Evolutionary conservation across 2,888 invertebrate genomes (phyloP).

Genomic region (Dasysyrphus albostriatus): DNA sequence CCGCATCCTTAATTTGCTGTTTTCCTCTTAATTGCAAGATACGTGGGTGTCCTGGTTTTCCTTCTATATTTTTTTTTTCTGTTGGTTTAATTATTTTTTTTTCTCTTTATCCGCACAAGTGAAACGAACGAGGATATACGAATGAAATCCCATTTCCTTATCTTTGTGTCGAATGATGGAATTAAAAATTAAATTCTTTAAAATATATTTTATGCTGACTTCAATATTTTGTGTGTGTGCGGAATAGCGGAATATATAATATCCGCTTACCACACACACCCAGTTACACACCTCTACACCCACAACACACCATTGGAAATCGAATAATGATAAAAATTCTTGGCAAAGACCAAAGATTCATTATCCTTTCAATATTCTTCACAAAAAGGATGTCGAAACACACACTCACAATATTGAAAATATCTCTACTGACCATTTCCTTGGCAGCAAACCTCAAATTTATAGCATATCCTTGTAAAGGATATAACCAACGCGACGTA

Average conservation of each 20-base stretch:
- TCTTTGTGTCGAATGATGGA: constrained; percentile 26
- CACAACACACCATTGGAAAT: background rate
- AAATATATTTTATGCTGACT: constrained; percentile 60
- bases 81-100: constrained; percentile 29
- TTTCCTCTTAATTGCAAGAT: constrained; percentile 73
- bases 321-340: constrained; percentile 52
- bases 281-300: background rate
- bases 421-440: constrained; percentile 59
- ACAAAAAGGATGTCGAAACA: constrained; percentile 7
- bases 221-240: constrained; percentile 42
- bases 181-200: constrained; percentile 54
- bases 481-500: constrained; percentile 22
- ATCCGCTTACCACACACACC: too few species aligned
- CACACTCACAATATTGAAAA: constrained; percentile 41
- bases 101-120: constrained; percentile 5
- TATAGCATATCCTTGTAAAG: constrained; percentile 20
- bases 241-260: constrained; percentile 13
- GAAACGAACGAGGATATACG: constrained; percentile 35
- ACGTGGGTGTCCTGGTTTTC: constrained; percentile 51
- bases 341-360: constrained; percentile 64
- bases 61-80: background rate
- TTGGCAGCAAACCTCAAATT: constrained; percentile 66
- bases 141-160: constrained; percentile 67
- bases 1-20: constrained; percentile 74
- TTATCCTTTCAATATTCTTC: constrained; percentile 59